Base-by-base conservation (phyloP, 2,888 invertebrate genomes). In the Torymus aiolomorphi region DNA sequence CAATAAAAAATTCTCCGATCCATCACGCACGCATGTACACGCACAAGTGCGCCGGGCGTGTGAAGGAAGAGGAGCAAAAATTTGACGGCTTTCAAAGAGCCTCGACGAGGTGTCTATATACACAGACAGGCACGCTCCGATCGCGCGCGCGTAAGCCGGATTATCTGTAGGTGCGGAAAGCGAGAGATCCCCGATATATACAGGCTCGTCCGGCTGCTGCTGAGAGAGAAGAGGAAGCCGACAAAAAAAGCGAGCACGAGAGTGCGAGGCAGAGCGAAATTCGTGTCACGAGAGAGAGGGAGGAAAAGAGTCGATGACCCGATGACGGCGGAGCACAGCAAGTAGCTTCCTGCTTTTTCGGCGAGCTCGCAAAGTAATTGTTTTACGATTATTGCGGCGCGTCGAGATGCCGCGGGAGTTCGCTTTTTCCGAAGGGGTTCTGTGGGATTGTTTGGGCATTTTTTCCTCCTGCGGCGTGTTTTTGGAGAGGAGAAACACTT, bases 161-260 rank as follows among this genome's bases (percentile, higher is more conserved):
- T 90, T 88, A 90, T 89, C 89, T 88, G 84, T 79, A 42, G 54
- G 84, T 84, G 84, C 85, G 84, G 86, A 84, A 86, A 86, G 86
- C 31, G 8, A 71, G 24, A 66, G 80, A 62, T 13, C 63, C 62
- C 20, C 49, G 63, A 18, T 18, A 56, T 51, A 57, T 63, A 8
- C 31, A 31, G 31, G 4, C 31, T 31, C 8, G 31, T 31, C 14
- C 56, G n/a, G 18, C 57, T 31, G 14, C 51, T 16, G 42, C 59
- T n/a, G 10, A 31, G 49, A 61, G 12, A 20, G 13, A 71, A 65
- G 56, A 70, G 59, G 52, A 52, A 54, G 71, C 52, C 59, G 67
- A 65, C n/a, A 57, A 49, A 77, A 77, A 57, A 71, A 69, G 42
- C 49, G n/a, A 42, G 12, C 10, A 14, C 12, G 31, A 59, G 11